phyloP scores from a whole-genome alignment of 2,797 vertebrate genomes.

The Phataginus tetradactyla region DNA sequence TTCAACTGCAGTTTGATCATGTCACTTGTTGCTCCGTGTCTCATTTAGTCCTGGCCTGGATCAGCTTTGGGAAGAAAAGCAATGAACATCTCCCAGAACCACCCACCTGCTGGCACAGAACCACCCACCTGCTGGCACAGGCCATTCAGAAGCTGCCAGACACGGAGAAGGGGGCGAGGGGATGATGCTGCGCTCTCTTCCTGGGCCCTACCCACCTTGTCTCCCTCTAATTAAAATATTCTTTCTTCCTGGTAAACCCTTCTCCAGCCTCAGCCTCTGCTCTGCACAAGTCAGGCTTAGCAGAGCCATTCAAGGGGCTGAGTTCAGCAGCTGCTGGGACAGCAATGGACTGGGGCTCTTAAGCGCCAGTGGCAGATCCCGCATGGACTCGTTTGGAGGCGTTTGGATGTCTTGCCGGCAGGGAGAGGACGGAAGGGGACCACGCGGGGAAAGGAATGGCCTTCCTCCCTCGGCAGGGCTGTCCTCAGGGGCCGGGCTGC shows the following conservation, averaged over 20 bases:
- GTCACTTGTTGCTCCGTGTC: rapidly evolving
- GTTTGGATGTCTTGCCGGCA: neutral
- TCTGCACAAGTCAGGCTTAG: rapidly evolving
- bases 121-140: neutral
- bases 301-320: rapidly evolving
- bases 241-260: neutral
- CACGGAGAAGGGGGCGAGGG: neutral
- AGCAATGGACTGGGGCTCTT: rapidly evolving
- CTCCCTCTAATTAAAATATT: neutral
- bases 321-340: rapidly evolving
- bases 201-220: neutral
- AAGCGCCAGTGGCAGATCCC: too few relatives aligned
- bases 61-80: neutral
- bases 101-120: neutral
- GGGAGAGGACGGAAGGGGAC: neutral
- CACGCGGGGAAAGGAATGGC: rapidly evolving
- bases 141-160: neutral
- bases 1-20: rapidly evolving
- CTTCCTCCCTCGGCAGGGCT: neutral
- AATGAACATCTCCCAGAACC: neutral
- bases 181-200: neutral
- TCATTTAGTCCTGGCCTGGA: neutral
- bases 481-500: rapidly evolving
- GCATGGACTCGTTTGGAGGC: neutral
- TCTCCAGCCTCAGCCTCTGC: neutral